Base-by-base conservation (phyloP, 2,888 invertebrate genomes). In the Troides aeacus region DNA sequence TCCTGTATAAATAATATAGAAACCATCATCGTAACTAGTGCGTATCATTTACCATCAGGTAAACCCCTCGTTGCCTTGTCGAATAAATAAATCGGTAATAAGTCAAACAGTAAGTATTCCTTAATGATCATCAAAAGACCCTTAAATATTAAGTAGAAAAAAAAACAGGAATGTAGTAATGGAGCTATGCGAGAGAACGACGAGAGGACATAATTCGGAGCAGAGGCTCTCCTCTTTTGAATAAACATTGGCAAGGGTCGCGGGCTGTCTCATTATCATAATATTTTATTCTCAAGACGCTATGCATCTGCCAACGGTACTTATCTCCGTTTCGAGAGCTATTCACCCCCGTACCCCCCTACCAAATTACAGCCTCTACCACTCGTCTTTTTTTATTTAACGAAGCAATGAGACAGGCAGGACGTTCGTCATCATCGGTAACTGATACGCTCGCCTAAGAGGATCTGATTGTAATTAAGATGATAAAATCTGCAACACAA, bases 201-300 rank as follows among this genome's bases (percentile, higher is more conserved):
- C 59, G 59, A n/a, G 61, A 23, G 60, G 66, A 61, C 18, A 66
- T 66, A 66, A 66, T 53, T 66, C 21, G 30, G 21, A 61, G 30
- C 61, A 60, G 50, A n/a, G 53, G 36, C 61, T 61, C 53, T 53
- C 24, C 12, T 4, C 21, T n/a, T 66, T 60, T 50, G 61, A 66
- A 66, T 66, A 70, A 66, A 70, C 70, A 66, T 70, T 70, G 70
- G 66, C 70, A 70, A 66, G 59, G 62, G 50, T 62, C 66, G 62
- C 50, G 36, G 36, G 58, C 62, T 39, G 63, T 65, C 70, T 70
- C 70, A 70, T 70, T 70, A 70, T 70, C 60, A 70, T 70, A 70
- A 70, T 63, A 70, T 70, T 70, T 70, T 66, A 70, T 66, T 63
- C 70, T 63, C 66, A 70, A 70, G 70, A 63, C 59, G 66, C 70